Base-by-base conservation (phyloP, 2,113 vertebrate species). In the Seriola quinqueradiata region DNA sequence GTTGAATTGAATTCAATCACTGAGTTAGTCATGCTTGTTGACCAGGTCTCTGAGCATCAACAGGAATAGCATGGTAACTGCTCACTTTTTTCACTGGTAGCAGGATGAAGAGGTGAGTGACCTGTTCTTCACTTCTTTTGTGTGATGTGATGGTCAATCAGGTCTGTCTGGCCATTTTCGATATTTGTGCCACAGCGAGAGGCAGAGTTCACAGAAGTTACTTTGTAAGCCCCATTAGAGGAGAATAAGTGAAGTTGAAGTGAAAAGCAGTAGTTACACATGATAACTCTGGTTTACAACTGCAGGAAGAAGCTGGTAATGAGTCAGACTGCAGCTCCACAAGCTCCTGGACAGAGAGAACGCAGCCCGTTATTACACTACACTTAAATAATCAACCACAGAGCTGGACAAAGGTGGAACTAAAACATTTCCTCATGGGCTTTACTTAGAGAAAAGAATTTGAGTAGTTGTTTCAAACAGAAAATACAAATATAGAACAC, bases 131-230 rank as follows among this genome's bases (percentile, higher is more conserved):
- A 2, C 23, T 9, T 61, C 64, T 73, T 63, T 77, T 83, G 52
- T 77, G 50, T 3, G 4, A 66, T 5, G 14, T n/a, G 58, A 70
- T 40, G 44, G 42, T 46, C 74, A 36, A 55, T 81, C 63, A 81
- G 68, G 38, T 59, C 34, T 17, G 11, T 57, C 44, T 34, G 32
- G 4, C 4, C 19, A 25, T 5, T 63, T 69, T 70, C 0, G 0
- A 58, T 36, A 60, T 74, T n/a, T 0, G 1, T 11, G 46, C 6
- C 7, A 12, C 55, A 77, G 69, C 1, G 2, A 38, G 46, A 10
- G 17, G 60, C 3, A 1, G 17, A 34, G 17, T 40, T 77, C 64
- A 66, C 61, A 66, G n/a, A 60, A 4, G 0, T 68, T 42, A 38
- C 13, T 12, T 40, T 13, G 42, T 6, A 8, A 40, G 13, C 25